phyloP scores from a whole-genome alignment of 2,888 invertebrate species.

The Iphiclides podalirius region DNA sequence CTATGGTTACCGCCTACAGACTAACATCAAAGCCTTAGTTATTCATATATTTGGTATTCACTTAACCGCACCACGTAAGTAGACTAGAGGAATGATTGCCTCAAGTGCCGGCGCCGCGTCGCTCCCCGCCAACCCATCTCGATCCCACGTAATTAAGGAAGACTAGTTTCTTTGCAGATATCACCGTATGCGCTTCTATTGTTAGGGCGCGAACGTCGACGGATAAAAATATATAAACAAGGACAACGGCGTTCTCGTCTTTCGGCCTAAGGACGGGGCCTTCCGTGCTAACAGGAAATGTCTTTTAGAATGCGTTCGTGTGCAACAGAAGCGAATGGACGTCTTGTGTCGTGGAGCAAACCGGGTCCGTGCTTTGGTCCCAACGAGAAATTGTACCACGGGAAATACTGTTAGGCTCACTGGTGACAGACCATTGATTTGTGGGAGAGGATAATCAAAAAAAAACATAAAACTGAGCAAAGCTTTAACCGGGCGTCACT shows the following conservation, averaged over 20 bases:
- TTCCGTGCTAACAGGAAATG: too few species aligned
- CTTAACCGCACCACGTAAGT: slow-evolving; percentile 76
- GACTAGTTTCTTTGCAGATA: slow-evolving; percentile 77
- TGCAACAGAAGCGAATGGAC: slow-evolving; percentile 32
- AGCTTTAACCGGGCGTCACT: not conserved
- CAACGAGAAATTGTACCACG: slow-evolving; percentile 32
- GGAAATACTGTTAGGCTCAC: slow-evolving; percentile 13
- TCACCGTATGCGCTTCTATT: slow-evolving; percentile 72
- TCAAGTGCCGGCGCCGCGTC: slow-evolving; percentile 63
- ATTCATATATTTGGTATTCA: slow-evolving; percentile 75
- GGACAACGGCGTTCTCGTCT: too few species aligned
- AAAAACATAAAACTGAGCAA: not conserved
- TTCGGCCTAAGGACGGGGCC: too few species aligned
- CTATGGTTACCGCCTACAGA: slow-evolving; percentile 49
- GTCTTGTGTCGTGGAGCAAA: slow-evolving; percentile 27
- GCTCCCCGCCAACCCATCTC: slow-evolving; percentile 42
- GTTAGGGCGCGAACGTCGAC: slow-evolving; percentile 64
- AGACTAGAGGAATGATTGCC: slow-evolving; percentile 79
- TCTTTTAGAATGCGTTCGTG: slow-evolving; percentile 57
- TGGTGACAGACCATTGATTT: slow-evolving; percentile 1
- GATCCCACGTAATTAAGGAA: slow-evolving; percentile 69
- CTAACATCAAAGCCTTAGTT: slow-evolving; percentile 71
- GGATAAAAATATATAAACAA: slow-evolving; percentile 70
- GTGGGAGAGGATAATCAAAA: not conserved
- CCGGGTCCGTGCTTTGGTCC: slow-evolving; percentile 40